Base-by-base conservation (phyloP, 2,888 invertebrate genomes). In the Mesorhabditis sp. region DNA sequence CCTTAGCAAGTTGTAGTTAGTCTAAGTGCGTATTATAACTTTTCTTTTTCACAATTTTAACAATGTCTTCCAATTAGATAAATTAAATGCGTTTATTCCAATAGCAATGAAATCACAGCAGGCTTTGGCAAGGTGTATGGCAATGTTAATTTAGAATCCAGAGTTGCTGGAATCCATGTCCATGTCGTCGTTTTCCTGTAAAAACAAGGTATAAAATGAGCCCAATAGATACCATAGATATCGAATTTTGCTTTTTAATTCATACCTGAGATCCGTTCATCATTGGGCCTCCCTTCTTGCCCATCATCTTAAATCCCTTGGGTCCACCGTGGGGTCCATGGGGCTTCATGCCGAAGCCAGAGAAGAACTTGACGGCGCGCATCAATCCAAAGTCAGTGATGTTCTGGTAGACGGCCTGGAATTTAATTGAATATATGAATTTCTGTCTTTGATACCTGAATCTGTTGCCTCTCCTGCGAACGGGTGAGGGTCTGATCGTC, bases 401-500 rank as follows among this genome's bases (percentile, higher is more conserved):
- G 58, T 50, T 50, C 7, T n/a, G 10, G n/a, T 13, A 50, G 58
- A 50, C 7, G 7, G 7, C 10, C 58, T 50, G n/a, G 58, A 50
- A 50, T 13, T 13, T 50, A 10, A 50, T 13, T n/a, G n/a, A 50
- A 13, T 13, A 50, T n/a, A 2, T 13, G n/a, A 13, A 50, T 13
- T 13, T n/a, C 58, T 50, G 7, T 13, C 2, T 13, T 13, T n/a
- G 7, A 10, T 50, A 50, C 62, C 58, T 73, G 68, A 28, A 75
- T 70, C 43, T 68, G 69, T n/a, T 72, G 62, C 3, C 58, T n/a
- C 6, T 70, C 68, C 7, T 67, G 65, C 13, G 28, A 58, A 6
- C 67, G 62, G 7, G 74, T 74, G 64, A 72, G 74, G 45, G 70
- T 66, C 61, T 73, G 71, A 45, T 76, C 72, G 6, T 67, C n/a